Percentiles rank a stretch among this genome's conserved stretches.
Conservation (phyloP, 2,797 vertebrate species). For the Sciurus carolinensis region DNA sequence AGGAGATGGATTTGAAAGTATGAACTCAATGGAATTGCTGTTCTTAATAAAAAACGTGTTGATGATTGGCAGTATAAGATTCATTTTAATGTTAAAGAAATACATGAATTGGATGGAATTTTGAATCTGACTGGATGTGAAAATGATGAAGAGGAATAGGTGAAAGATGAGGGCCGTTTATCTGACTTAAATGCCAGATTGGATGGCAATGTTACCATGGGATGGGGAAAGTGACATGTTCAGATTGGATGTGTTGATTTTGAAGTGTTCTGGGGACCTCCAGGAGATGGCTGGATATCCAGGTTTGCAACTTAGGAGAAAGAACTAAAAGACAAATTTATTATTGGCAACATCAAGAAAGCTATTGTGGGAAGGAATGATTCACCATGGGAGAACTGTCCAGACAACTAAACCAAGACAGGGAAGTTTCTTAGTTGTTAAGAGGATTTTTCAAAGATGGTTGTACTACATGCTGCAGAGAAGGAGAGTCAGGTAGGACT, state of each 20-base stretch:
- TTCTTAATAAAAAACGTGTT: not conserved
- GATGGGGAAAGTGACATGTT: not conserved
- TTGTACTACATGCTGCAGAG: not conserved
- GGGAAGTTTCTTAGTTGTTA: constrained; percentile 34
- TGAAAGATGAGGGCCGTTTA: not conserved
- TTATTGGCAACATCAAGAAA: not conserved
- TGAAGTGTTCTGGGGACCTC: not conserved
- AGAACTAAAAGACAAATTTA: not conserved
- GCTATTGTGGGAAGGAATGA: not conserved
- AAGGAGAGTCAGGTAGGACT: not conserved
- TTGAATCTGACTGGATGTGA: not conserved
- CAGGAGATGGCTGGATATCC: not conserved
- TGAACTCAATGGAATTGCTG: not conserved
- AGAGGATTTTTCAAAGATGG: constrained; percentile 17
- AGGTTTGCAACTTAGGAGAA: not conserved
- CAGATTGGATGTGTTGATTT: not conserved
- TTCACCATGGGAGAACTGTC: not conserved
- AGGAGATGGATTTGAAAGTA: not conserved
- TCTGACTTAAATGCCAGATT: not conserved
- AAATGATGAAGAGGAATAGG: not conserved
- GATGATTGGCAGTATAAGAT: not conserved
- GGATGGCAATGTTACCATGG: not conserved
- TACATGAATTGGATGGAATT: not conserved
- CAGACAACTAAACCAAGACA: not conserved
- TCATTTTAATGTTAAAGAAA: not conserved